These are phyloP conservation scores for Miichthys miiuy DNA, from an alignment of 2,797 vertebrate species.

Conservation along the genomic window DNA sequence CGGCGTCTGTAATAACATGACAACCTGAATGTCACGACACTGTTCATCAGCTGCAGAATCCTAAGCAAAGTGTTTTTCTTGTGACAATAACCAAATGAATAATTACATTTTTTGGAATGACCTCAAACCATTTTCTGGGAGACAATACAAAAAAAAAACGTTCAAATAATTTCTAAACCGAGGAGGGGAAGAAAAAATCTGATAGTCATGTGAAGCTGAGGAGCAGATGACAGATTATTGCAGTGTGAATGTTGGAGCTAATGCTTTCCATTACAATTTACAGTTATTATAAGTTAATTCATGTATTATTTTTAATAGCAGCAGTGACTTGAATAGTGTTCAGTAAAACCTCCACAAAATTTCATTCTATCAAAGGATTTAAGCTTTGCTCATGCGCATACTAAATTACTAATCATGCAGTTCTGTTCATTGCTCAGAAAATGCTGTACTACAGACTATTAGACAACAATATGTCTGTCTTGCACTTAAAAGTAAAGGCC, in stretches of 20 bases:
- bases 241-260: neutral
- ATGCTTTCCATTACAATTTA: accelerated
- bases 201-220: neutral
- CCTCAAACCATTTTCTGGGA: constrained; percentile 23
- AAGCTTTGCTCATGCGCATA: neutral
- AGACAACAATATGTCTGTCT: neutral
- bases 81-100: constrained; percentile 10
- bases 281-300: neutral
- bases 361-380: neutral
- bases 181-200: neutral
- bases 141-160: neutral
- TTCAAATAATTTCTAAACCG: constrained; percentile 2
- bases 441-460: neutral
- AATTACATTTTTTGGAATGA: constrained; percentile 30
- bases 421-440: neutral
- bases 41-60: constrained; percentile 34
- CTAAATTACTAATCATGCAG: neutral
- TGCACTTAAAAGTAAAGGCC: neutral
- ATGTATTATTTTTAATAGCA: neutral
- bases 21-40: constrained; percentile 64
- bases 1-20: constrained; percentile 49
- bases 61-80: neutral
- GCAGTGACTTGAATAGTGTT: neutral
- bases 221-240: neutral
- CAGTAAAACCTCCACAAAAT: neutral